Evolutionary conservation across 1,140 invertebrate genomes (phyloP), one percentile per base, ranked within the genome.

Genomic region (Papilio polyxenes): DNA sequence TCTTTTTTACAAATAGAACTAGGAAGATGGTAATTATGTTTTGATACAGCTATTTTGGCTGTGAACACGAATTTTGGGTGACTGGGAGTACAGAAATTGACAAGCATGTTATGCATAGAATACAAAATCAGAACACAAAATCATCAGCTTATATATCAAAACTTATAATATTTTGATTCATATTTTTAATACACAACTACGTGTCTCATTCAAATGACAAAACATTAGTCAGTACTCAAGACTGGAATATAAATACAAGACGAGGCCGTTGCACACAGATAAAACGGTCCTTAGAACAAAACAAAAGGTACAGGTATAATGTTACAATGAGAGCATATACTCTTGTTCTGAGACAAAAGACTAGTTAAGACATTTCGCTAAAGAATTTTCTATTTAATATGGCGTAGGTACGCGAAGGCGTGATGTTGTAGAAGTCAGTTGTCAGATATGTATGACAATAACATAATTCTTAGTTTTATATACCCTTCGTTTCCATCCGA

Each of bases 261-360:
- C 76, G 53, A 82, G 11, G 31, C 13, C 65, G 48, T 62, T 53
- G 80, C 78, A 72, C 77, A 83, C 65, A 83, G 40, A 74, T 80
- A 81, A 65, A 79, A 53, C 72, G 77, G 49, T 81, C 82, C 83
- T 81, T 84, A 69, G 80, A 72, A 77, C n/a, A 77, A 82, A 82
- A 86, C 85, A 86, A 69, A 79, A 80, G 56, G 77, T 84, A 78
- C 82, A 80, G 48, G 80, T 84, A 69, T 84, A 75, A 84, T 20
- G 48, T 86, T 83, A 82, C 85, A 83, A 80, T 37, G 76, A 77
- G 74, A 56, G 53, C n/a, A n/a, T 59, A 81, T 75, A 69, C 15
- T 59, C 77, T 69, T 69, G 72, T 56, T 48, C 44, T 37, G 37
- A 62, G 69, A 81, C 17, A 40, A 74, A 56, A 69, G 37, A 65